Base-by-base conservation (phyloP, 2,113 vertebrate genomes). In the Pyxicephalus adspersus region DNA sequence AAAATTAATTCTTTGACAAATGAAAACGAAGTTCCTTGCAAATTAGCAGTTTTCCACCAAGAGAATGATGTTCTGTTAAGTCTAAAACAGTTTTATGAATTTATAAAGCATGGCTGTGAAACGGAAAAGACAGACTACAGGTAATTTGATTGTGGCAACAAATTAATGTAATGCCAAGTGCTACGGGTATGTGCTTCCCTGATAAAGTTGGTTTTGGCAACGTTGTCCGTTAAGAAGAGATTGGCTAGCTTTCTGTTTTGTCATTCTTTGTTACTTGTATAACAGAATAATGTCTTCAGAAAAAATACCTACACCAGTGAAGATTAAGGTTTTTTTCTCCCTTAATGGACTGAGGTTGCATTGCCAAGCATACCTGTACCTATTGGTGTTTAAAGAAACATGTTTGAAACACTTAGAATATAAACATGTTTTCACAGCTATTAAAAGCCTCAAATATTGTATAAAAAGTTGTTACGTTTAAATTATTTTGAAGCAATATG, bases 171-270 rank as follows among this genome's bases (percentile, higher is more conserved):
- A 89, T 89, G 90, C 94, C 92, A 93, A 93, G 89, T 87, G 90
- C 89, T 83, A 84, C 86, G 89, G 91, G 84, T 92, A 89, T 96
- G 95, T 89, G 94, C 66, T 89, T 90, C 86, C 92, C 93, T 95
- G 96, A 98, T 97, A 98, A 98, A 98, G 94, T 94, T 95, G 88
- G 93, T 95, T 88, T 92, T 97, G 95, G 95, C 94, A 94, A 94
- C 93, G 91, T 90, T 92, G 94, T 93, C 90, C 89, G 89, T 87
- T 75, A 85, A 94, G 92, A 92, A 85, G 86, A 91, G 86, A 89
- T 90, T 88, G 55, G 90, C 94, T 94, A 95, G 95, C 93, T 92
- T 86, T 92, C 84, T 89, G 90, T 84, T 90, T 85, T 91, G 86
- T 87, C 91, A 87, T 91, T 87, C 88, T 89, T 94, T 94, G 97